phyloP scores from a whole-genome alignment of 2,797 vertebrate genomes.

The Borostomias antarcticus region DNA sequence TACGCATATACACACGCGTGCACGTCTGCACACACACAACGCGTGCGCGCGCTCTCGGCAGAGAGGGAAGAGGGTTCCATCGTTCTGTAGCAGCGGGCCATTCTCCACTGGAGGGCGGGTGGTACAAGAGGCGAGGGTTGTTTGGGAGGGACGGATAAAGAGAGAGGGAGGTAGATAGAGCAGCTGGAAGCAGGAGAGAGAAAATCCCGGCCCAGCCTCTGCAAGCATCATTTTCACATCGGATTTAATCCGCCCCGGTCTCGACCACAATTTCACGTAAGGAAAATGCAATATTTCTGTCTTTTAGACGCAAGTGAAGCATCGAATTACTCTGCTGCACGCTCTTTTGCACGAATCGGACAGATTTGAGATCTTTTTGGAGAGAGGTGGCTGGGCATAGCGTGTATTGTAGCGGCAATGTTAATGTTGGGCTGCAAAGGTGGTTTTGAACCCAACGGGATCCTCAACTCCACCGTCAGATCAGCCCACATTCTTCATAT shows the following conservation, averaged over 20 bases:
- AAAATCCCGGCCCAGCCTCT: constrained; percentile 59
- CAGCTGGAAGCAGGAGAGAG: constrained; percentile 51
- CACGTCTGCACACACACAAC: neutral
- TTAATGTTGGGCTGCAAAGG: neutral
- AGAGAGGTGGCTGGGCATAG: neutral
- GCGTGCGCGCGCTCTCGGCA: neutral
- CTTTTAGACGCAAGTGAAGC: neutral
- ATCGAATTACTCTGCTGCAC: constrained; percentile 4
- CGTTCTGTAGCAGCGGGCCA: constrained; percentile 60
- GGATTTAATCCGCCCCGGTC: constrained; percentile 61
- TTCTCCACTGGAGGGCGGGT: constrained; percentile 78
- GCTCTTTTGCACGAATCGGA: neutral
- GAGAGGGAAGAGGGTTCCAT: constrained; percentile 62
- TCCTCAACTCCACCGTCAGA: constrained; percentile 48
- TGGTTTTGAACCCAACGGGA: constrained; percentile 15
- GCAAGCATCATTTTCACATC: constrained; percentile 54
- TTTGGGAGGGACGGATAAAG: constrained; percentile 45
- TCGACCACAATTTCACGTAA: constrained; percentile 62
- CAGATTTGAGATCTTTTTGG: constrained; percentile 1
- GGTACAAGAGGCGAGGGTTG: constrained; percentile 65
- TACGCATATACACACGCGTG: neutral
- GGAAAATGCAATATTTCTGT: constrained; percentile 33
- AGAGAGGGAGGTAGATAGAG: constrained; percentile 35
- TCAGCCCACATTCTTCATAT: constrained; percentile 41
- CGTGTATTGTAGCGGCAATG: constrained; percentile 1